Evolutionary conservation across 2,113 vertebrate genomes (phyloP).

Genomic region (Cyanocitta stelleri): DNA sequence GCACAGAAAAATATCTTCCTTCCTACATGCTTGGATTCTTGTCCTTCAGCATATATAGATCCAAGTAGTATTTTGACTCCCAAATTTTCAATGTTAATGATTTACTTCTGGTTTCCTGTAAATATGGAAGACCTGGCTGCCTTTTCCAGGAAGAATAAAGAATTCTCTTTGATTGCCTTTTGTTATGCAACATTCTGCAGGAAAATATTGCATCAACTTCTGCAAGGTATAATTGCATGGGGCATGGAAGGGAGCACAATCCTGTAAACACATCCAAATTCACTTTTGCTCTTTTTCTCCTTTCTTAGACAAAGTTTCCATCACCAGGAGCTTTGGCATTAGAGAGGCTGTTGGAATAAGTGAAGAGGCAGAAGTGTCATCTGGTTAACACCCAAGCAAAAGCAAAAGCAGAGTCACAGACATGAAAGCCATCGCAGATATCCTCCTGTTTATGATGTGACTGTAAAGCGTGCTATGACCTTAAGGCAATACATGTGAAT

Average conservation of each 20-base stretch:
- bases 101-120: neutral
- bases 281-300: neutral
- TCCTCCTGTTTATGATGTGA: constrained; percentile 23
- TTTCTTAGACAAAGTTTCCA: neutral
- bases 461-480: constrained; percentile 1
- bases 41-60: neutral
- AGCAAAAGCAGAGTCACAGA: constrained; percentile 2
- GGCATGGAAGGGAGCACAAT: neutral
- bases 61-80: neutral
- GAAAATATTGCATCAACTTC: neutral
- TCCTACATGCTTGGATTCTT: neutral
- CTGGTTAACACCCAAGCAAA: constrained; percentile 15
- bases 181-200: neutral
- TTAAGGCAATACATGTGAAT: constrained; percentile 12
- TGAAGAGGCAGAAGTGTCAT: neutral
- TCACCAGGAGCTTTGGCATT: neutral
- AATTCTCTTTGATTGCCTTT: neutral
- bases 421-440: constrained; percentile 35
- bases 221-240: neutral
- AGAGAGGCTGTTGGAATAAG: neutral
- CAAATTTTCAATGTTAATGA: neutral
- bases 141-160: neutral
- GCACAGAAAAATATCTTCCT: neutral
- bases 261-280: neutral
- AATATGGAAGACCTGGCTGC: neutral